Base-by-base conservation (phyloP, 2,797 vertebrate genomes). In the Rhynchotus rufescens region DNA sequence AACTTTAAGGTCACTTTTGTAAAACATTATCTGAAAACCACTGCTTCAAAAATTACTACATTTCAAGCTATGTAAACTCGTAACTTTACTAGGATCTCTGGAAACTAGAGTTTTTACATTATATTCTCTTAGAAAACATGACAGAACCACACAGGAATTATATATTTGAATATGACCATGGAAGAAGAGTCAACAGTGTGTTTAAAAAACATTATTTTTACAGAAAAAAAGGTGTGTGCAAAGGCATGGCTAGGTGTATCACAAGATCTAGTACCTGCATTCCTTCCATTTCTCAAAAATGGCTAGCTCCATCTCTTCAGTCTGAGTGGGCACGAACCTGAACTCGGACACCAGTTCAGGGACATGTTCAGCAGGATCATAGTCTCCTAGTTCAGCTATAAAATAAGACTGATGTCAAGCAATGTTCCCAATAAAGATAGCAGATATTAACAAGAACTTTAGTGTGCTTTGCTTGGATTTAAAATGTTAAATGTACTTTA, bases 261-360 rank as follows among this genome's bases (percentile, higher is more conserved):
- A 28, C 5, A 87, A 92, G 61, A 69, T 36, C 14, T n/a, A 81
- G 84, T 95, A 99, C 99, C 99, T 99, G 99, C 98, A 99, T 83
- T 99, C 99, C 88, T 99, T 99, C 99, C 99, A 99, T 52, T 98
- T 97, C 54, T 98, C 99, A 96, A 98, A 99, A 93, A 99, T 97
- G 14, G 98, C 98, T 16, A 98, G 86, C 95, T 99, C 99, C 98
- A 99, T 98, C 10, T 98, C 98, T 93, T 99, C 99, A 1, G 98
- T 99, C 98, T 99, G 99, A 52, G 98, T 97, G 6, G 99, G 99
- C 54, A 98, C 98, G 94, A 99, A 99, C 67, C 98, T 98, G 96
- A 99, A 99, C 96, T 99, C 99, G 22, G 99, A 98, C 78, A 99
- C 99, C 94, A 99, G 97, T 40, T 99, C 99, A 84, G 98, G 97